A percentile compares a stretch with the other conserved stretches of the same genome.
Conservation (phyloP, 2,113 vertebrate genomes). For the Carettochelys insculpta region DNA sequence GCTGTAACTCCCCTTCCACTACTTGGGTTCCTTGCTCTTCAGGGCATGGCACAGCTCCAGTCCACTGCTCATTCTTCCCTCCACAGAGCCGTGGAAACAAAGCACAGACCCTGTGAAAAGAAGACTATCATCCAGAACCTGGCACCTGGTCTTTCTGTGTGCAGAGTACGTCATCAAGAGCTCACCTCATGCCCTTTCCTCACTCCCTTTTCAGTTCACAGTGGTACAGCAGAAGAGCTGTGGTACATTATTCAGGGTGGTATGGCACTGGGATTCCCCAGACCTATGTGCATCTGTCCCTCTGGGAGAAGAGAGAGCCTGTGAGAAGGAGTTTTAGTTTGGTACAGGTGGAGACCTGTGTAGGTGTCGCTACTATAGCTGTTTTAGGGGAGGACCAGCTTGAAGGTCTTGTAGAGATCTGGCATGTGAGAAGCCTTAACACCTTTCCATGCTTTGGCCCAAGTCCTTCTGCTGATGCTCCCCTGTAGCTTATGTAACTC, state of each 20-base stretch:
- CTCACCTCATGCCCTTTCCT: conserved; percentile 25
- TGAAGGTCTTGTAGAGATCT: conserved; percentile 37
- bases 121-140: conserved; percentile 59
- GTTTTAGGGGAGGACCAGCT: conserved; percentile 22
- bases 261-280: conserved; percentile 13
- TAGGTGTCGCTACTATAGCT: neutral
- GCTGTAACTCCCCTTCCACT: conserved; percentile 82
- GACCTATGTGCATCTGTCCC: neutral
- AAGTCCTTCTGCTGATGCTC: conserved; percentile 14
- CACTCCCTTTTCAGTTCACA: conserved; percentile 28
- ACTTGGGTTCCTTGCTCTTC: conserved; percentile 6
- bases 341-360: conserved; percentile 33
- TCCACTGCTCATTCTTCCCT: conserved; percentile 45
- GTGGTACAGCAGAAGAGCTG: conserved; percentile 41
- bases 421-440: conserved; percentile 42
- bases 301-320: conserved; percentile 38
- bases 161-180: conserved; percentile 52
- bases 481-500: neutral
- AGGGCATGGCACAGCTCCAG: conserved; percentile 16
- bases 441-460: conserved; percentile 43
- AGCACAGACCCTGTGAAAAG: conserved; percentile 46
- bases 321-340: conserved; percentile 24
- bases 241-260: conserved; percentile 15
- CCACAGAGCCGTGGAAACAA: conserved; percentile 24
- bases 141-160: conserved; percentile 62